A percentile compares a stretch with the other conserved stretches of the same genome.
Conservation (phyloP, 2,888 invertebrate species). For the Melanostoma mellinum region DNA sequence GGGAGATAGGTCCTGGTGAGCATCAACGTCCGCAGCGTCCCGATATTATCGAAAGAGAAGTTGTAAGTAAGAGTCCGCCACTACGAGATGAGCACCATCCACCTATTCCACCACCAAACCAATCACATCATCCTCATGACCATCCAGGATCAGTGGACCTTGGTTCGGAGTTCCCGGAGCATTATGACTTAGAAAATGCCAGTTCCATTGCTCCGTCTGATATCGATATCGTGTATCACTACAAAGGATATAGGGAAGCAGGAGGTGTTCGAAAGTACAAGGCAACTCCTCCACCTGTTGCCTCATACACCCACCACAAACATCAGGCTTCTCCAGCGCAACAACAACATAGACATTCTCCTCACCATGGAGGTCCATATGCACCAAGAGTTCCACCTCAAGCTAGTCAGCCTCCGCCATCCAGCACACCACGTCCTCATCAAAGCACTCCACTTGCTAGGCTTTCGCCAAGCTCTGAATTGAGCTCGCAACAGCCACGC, state of each 20-base stretch:
- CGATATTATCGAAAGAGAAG: conserved; percentile 96
- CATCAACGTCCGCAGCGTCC: conserved; percentile 92
- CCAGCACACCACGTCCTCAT: conserved; percentile 88
- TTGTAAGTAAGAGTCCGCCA: conserved; percentile 91
- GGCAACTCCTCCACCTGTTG: conserved; percentile 91
- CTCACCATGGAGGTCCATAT: conserved; percentile 89
- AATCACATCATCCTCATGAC: conserved; percentile 89
- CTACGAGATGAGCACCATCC: conserved; percentile 91
- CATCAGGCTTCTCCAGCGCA: conserved; percentile 86
- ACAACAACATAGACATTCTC: conserved; percentile 90
- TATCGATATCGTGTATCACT: conserved; percentile 97
- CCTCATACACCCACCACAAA: conserved; percentile 89
- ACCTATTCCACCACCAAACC: conserved; percentile 88
- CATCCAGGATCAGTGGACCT: conserved; percentile 89
- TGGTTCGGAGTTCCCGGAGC: conserved; percentile 92
- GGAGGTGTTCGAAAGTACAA: conserved; percentile 93
- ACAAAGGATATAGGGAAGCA: conserved; percentile 95
- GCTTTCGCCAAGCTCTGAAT: conserved; percentile 94
- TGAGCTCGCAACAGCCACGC: conserved; percentile 94
- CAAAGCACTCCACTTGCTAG: conserved; percentile 95
- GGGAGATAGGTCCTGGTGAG: conserved; percentile 89
- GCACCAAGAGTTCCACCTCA: conserved; percentile 89
- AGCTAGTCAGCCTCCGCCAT: conserved; percentile 86
- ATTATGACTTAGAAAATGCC: conserved; percentile 98
- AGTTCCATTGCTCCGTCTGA: conserved; percentile 98